A percentile compares a stretch with the other conserved stretches of the same genome.
These are phyloP conservation scores for Saccopteryx leptura DNA, from an alignment of 2,113 vertebrate genomes.

Conservation along the genomic window DNA sequence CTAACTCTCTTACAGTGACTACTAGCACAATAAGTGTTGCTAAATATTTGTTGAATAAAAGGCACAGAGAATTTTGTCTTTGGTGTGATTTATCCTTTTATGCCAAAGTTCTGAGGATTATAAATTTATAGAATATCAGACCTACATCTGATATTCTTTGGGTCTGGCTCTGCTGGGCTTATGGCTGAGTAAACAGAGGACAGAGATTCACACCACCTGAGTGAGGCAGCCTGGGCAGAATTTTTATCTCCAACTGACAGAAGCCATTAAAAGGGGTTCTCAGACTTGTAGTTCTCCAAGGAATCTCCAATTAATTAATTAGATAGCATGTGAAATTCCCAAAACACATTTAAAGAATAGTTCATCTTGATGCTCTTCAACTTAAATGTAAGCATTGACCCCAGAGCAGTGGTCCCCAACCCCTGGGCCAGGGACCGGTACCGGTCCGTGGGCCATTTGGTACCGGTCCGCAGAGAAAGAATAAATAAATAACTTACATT, in stretches of 20 bases:
- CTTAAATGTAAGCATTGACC: background rate
- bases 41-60: conserved; percentile 50
- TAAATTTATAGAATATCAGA: background rate
- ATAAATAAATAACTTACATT: too few relatives aligned
- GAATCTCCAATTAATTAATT: background rate
- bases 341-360: background rate
- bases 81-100: background rate
- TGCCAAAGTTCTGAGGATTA: background rate
- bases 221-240: background rate
- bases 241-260: background rate
- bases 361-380: background rate
- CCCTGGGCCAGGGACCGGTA: too few relatives aligned
- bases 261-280: background rate
- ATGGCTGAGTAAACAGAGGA: background rate
- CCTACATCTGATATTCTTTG: background rate
- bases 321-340: background rate
- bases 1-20: background rate
- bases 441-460: too few relatives aligned
- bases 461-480: too few relatives aligned
- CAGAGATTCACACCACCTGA: background rate
- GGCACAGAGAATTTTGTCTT: background rate
- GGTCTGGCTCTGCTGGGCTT: background rate
- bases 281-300: background rate
- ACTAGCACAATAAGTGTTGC: background rate
- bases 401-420: background rate